These are phyloP conservation scores for Apocrypta bakeri DNA, from an alignment of 1,140 invertebrate species.

Conservation along the genomic window DNA sequence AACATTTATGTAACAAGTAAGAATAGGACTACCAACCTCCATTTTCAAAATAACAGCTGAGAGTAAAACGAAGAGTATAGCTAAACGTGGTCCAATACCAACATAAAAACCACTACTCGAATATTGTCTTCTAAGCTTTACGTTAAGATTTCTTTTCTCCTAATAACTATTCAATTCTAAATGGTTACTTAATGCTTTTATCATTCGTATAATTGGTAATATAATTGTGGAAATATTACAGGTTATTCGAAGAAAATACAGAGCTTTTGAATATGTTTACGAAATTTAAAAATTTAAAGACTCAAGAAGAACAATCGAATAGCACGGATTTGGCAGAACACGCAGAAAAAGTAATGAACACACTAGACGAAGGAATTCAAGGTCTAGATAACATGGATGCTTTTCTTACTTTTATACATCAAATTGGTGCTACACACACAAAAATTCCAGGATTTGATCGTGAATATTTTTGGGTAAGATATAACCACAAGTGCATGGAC, in stretches of 20 bases:
- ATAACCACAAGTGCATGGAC: too few relatives aligned
- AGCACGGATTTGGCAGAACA: conserved; percentile 90
- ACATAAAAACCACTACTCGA: too few relatives aligned
- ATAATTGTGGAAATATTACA: conserved; percentile 70
- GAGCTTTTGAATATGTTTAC: conserved; percentile 88
- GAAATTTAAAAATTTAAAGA: conserved; percentile 86
- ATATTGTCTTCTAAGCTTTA: too few relatives aligned
- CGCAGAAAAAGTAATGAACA: conserved; percentile 91
- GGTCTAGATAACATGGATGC: conserved; percentile 88
- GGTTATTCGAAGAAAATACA: conserved; percentile 90
- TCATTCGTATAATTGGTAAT: too few relatives aligned
- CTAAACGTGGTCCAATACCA: too few relatives aligned
- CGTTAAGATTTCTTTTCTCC: too few relatives aligned
- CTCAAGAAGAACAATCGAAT: conserved; percentile 86
- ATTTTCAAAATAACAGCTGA: too few relatives aligned
- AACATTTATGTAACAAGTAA: too few relatives aligned
- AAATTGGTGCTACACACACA: conserved; percentile 87
- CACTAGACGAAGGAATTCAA: conserved; percentile 89
- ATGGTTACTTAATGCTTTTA: too few relatives aligned
- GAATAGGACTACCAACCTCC: too few relatives aligned
- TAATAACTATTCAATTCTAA: too few relatives aligned
- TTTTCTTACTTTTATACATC: conserved; percentile 87
- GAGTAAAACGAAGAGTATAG: too few relatives aligned
- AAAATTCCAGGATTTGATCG: conserved; percentile 89
- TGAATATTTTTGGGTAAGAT: conserved; percentile 90